These are phyloP conservation scores for Condylostylus longicornis DNA, from an alignment of 1,140 invertebrate genomes.

Conservation along the genomic window DNA sequence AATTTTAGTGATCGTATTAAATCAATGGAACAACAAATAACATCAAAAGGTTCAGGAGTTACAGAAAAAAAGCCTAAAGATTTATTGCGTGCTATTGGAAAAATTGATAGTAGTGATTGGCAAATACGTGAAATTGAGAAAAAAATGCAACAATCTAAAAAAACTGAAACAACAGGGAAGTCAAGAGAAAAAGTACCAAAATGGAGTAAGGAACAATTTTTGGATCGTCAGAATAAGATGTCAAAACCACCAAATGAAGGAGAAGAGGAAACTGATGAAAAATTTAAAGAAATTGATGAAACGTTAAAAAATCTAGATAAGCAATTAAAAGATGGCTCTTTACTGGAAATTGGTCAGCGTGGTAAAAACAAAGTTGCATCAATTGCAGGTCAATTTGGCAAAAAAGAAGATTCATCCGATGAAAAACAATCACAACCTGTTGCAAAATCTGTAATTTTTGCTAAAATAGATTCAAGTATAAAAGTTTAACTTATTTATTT, in stretches of 20 bases:
- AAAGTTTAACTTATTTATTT: background rate
- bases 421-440: constrained; percentile 29
- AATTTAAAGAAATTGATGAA: constrained; percentile 58
- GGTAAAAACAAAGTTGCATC: constrained; percentile 75
- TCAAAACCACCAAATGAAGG: constrained; percentile 46
- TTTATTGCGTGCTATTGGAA: constrained; percentile 70
- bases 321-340: constrained; percentile 63
- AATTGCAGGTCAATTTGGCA: constrained; percentile 65
- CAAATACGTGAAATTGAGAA: constrained; percentile 82
- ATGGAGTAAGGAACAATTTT: constrained; percentile 77
- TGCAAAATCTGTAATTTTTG: constrained; percentile 47
- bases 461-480: constrained; percentile 6
- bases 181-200: constrained; percentile 68
- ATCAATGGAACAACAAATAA: constrained; percentile 47
- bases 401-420: constrained; percentile 42
- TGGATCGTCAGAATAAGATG: constrained; percentile 63
- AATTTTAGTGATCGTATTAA: constrained; percentile 56
- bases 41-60: constrained; percentile 31
- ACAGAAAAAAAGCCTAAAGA: constrained; percentile 71
- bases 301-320: constrained; percentile 63
- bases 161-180: constrained; percentile 40
- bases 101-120: constrained; percentile 83
- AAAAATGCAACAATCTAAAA: constrained; percentile 72
- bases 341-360: constrained; percentile 45
- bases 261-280: constrained; percentile 40